Base-by-base conservation (phyloP, 2,113 vertebrate genomes). In the Sylvilagus bachmani region DNA sequence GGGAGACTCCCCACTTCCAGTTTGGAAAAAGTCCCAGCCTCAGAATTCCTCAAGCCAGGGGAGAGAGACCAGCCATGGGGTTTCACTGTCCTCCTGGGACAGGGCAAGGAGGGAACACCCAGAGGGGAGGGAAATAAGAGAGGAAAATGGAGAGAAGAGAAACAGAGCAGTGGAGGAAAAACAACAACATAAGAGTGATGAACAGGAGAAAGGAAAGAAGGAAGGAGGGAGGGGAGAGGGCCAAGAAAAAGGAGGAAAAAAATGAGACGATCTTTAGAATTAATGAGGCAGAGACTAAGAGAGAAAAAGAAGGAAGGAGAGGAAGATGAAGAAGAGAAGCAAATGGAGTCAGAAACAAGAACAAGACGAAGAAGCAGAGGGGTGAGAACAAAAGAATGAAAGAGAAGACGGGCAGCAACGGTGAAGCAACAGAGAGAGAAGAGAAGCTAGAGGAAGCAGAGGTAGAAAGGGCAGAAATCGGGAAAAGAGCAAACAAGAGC, bases 51-150 rank as follows among this genome's bases (percentile, higher is more conserved):
- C 17, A 29, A 53, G 17, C 12, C n/a, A 13, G 11, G 92, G 33
- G 6, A 51, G 22, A 24, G 25, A 5, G 21, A 25, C 16, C 29
- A 49, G 24, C 3, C 25, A 24, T 10, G n/a, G 1, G 36, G 8
- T 21, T 49, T 64, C 22, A 21, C 44, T 36, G 6, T 69, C 36
- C 67, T 44, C n/a, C 67, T 70, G 49, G 33, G 61, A 6, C 49
- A 69, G 13, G 12, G 29, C 2, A 4, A 71, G n/a, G 51, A n/a
- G 3, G 19, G 0, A 12, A 44, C 5, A 25, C 9, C 66, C 0
- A 29, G 11, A 16, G 49, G 17, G 14, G 44, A 8, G 78, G 64
- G 27, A 51, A 71, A 4, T 53, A 55, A 66, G 55, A 51, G 75
- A 87, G 55, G 22, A 38, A 75, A 80, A 69, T 17, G 4, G 55